These are phyloP conservation scores for Drosophila carrolli DNA, from an alignment of 1,140 invertebrate species.

Conservation along the genomic window DNA sequence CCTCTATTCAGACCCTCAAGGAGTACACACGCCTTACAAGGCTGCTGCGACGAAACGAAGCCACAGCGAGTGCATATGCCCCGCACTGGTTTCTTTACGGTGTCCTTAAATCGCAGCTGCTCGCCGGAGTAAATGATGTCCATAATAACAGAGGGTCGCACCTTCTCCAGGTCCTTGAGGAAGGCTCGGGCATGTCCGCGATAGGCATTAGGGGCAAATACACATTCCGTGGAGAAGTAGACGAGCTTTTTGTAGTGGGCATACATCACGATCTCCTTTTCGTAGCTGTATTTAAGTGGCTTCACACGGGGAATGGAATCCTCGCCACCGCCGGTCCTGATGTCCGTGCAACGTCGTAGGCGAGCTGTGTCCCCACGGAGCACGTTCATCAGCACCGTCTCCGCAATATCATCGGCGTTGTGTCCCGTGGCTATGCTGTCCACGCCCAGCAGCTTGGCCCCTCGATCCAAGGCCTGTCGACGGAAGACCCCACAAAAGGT, in stretches of 20 bases:
- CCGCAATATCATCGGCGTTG: conserved; percentile 99
- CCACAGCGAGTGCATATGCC: conserved; percentile 94
- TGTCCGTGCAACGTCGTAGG: conserved; percentile 95
- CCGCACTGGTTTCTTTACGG: conserved; percentile 92
- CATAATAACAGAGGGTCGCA: conserved; percentile 96
- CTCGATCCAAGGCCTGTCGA: conserved; percentile 97
- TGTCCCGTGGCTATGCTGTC: conserved; percentile 98
- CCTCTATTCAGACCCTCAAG: conserved; percentile 98
- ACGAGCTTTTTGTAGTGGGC: conserved; percentile 98
- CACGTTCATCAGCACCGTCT: conserved; percentile 99
- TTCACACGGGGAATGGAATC: conserved; percentile 97
- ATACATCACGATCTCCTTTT: conserved; percentile 99
- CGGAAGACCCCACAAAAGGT: conserved; percentile 99
- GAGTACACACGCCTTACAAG: conserved; percentile 98
- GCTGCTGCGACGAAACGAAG: conserved; percentile 97
- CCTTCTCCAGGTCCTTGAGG: conserved; percentile 98
- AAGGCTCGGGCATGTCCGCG: conserved; percentile 96
- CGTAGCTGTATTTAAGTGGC: conserved; percentile 99
- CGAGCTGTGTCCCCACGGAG: conserved; percentile 98
- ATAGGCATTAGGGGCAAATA: conserved; percentile 99
- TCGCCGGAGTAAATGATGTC: conserved; percentile 99
- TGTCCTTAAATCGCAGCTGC: conserved; percentile 92
- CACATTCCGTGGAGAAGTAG: conserved; percentile 99
- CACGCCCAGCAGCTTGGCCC: conserved; percentile 93
- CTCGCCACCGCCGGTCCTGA: conserved; percentile 93